phyloP scores from a whole-genome alignment of 2,113 vertebrate species.

The Cololabis saira region DNA sequence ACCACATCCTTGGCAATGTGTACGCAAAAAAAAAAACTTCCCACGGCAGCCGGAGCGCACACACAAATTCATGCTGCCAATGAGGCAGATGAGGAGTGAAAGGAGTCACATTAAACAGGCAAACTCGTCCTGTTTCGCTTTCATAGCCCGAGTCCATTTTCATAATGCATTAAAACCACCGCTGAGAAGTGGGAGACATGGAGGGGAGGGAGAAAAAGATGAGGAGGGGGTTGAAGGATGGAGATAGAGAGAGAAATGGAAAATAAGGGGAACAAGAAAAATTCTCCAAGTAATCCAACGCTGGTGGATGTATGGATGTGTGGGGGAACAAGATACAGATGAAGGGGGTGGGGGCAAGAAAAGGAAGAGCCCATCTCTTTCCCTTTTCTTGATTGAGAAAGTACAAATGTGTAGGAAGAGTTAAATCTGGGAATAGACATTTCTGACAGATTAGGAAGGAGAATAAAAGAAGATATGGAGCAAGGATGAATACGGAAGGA shows the following conservation, averaged over 20 bases:
- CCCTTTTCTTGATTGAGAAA: too few species aligned
- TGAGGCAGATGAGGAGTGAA: slow-evolving; percentile 77
- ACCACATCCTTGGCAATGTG: slow-evolving; percentile 2
- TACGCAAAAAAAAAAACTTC: slow-evolving; percentile 3
- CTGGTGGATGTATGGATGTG: slow-evolving; percentile 59
- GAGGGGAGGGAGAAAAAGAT: slow-evolving; percentile 32
- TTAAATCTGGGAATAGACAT: slow-evolving; percentile 72
- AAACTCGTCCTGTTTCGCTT: slow-evolving; percentile 75
- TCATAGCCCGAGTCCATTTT: slow-evolving; percentile 79
- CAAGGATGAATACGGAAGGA: slow-evolving; percentile 62
- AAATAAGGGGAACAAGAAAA: slow-evolving; percentile 44
- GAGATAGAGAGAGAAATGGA: slow-evolving; percentile 34
- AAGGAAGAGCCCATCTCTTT: slow-evolving; percentile 49
- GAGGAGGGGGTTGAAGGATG: slow-evolving; percentile 23
- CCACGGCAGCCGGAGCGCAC: slow-evolving; percentile 9
- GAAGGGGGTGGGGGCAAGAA: slow-evolving; percentile 60
- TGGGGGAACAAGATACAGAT: slow-evolving; percentile 68
- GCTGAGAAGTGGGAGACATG: slow-evolving; percentile 60
- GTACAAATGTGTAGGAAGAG: slow-evolving; percentile 12
- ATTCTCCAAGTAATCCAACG: slow-evolving; percentile 69
- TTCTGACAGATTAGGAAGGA: slow-evolving; percentile 70
- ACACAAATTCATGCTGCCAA: slow-evolving; percentile 46
- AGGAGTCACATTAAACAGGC: slow-evolving; percentile 76
- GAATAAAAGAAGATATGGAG: slow-evolving; percentile 72
- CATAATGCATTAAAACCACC: slow-evolving; percentile 80